Evolutionary conservation across 2,797 vertebrate species (phyloP).

Genomic region (Neosilurus hyrtlii): DNA sequence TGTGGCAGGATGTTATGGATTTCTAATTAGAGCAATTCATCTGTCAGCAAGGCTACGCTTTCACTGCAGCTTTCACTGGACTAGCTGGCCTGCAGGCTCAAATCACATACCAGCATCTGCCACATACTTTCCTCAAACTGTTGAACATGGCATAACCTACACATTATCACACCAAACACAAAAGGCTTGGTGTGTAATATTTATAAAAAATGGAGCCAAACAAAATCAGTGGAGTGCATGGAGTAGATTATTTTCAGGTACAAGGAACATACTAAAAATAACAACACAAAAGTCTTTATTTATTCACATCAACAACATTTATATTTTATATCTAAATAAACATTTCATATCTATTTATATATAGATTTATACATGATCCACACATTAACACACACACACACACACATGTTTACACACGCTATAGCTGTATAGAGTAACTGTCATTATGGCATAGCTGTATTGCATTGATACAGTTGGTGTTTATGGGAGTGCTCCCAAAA

Average conservation of each 20-base stretch:
- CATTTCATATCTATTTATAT: not conserved
- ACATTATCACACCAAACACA: slow-evolving; percentile 25
- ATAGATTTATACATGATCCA: not conserved
- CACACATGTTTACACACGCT: not conserved
- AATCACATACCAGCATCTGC: slow-evolving; percentile 11
- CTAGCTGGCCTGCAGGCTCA: slow-evolving; percentile 40
- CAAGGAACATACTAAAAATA: not conserved
- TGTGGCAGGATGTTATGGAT: slow-evolving; percentile 99
- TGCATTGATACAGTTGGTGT: too few species aligned
- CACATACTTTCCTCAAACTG: slow-evolving; percentile 27
- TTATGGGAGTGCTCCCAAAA: too few species aligned
- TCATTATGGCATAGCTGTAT: not conserved
- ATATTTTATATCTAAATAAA: not conserved
- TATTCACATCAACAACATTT: not conserved
- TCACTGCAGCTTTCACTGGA: slow-evolving; percentile 82
- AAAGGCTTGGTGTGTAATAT: not conserved
- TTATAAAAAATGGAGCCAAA: not conserved
- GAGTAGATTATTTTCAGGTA: not conserved
- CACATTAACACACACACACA: not conserved
- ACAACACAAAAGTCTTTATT: not conserved
- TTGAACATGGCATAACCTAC: slow-evolving; percentile 27
- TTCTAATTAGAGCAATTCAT: slow-evolving; percentile 99
- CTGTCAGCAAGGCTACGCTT: slow-evolving; percentile 97
- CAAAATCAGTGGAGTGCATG: not conserved
- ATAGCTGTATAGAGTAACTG: not conserved